phyloP scores from a whole-genome alignment of 1,140 invertebrate genomes.

The Colletes gigas region DNA sequence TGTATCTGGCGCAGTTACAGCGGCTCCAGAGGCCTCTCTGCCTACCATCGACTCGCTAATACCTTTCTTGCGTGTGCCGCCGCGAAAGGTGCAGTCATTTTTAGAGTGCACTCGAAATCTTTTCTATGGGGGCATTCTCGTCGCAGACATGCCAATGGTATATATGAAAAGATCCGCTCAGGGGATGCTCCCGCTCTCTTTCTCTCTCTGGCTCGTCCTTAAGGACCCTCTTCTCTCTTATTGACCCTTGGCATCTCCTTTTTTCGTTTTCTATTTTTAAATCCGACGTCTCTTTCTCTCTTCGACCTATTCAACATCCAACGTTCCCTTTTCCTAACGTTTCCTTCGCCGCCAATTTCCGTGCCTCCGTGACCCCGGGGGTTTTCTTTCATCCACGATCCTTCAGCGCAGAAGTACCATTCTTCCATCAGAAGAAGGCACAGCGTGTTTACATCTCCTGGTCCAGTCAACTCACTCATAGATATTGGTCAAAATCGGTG shows the following conservation, averaged over 20 bases:
- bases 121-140: conserved; percentile 61
- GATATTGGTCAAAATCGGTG: too few relatives aligned
- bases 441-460: too few relatives aligned
- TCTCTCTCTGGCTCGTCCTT: conserved; percentile 26
- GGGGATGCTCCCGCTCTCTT: conserved; percentile 18
- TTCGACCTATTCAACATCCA: background rate
- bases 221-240: conserved; percentile 57
- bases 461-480: too few relatives aligned
- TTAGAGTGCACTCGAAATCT: conserved; percentile 56
- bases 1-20: conserved; percentile 39
- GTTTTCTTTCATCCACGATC: conserved; percentile 23
- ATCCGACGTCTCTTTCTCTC: background rate
- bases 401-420: conserved; percentile 47
- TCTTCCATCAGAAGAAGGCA: too few relatives aligned
- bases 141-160: conserved; percentile 43
- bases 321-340: conserved; percentile 3
- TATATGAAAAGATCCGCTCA: conserved; percentile 54
- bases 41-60: conserved; percentile 50
- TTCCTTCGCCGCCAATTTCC: conserved; percentile 19
- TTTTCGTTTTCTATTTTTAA: background rate
- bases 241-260: conserved; percentile 40
- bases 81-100: conserved; percentile 58
- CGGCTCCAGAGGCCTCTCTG: conserved; percentile 42
- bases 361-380: conserved; percentile 1
- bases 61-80: conserved; percentile 41